Base-by-base conservation (phyloP, 2,888 invertebrate species). In the Cepaea hortensis region DNA sequence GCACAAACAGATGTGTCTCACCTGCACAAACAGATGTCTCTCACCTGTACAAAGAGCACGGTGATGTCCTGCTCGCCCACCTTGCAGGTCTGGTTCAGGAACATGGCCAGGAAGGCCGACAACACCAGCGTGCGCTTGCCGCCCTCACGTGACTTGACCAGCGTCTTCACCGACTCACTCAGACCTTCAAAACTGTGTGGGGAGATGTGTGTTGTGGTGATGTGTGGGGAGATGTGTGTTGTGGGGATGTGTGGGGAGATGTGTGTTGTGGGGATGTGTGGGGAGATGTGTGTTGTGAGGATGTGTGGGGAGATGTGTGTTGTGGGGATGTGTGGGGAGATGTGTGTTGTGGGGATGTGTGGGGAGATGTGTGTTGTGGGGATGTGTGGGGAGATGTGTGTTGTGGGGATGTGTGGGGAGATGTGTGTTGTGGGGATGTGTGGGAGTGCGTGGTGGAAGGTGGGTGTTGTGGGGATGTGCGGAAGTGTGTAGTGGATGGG, bases 1-100 rank as follows among this genome's bases (percentile, higher is more conserved):
- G n/a, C 18, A 68, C 68, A 68, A 3, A 68, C 20, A 68, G n/a
- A 20, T 18, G n/a, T 23, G 3, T 23, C 72, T 72, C 72, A 72
- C 72, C 23, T 72, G 23, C 23, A 72, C 72, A 11, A 72, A 72
- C 68, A 62, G 4, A 23, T 5, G 35, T 15, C 35, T 13, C 81
- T 73, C 46, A 86, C 86, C 86, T 86, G 88, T 2, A 94, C 93
- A 88, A 93, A 93, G 48, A 94, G 89, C 61, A 94, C 90, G 0
- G 93, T 94, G 7, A 93, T 91, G 88, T 94, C 94, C 83, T 92
- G 91, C 87, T 94, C 94, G 3, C 94, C 94, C 0, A 94, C 92
- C 86, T 94, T 94, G 83, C 89, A 91, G 11, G 91, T 92, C 85
- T 93, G 82, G 81, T 87, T 87, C 23, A 87, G 62, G 3, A 87